Conservation (phyloP, 2,113 vertebrate genomes). For the Salvelinus sp. region DNA sequence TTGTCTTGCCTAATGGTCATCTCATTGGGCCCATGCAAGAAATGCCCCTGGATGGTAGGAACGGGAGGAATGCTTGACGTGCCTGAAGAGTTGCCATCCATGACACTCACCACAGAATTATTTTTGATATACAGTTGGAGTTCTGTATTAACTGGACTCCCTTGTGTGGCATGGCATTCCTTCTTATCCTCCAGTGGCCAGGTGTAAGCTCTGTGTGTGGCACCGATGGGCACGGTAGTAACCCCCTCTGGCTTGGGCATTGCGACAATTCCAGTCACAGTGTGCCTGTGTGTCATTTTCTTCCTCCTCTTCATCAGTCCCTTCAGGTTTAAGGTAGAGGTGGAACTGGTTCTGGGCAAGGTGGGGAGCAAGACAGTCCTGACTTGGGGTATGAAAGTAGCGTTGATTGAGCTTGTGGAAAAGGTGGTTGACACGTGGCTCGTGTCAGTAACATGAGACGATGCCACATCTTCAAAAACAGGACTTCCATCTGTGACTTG, state of each 20-base stretch:
- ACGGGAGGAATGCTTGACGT: no score
- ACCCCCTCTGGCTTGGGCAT: constrained; percentile 19
- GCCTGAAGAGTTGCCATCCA: not conserved
- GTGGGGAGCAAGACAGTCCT: constrained; percentile 25
- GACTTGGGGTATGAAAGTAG: accelerated
- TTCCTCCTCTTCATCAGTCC: constrained; percentile 42
- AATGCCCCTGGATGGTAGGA: no score
- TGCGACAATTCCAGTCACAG: constrained; percentile 59
- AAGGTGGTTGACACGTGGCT: not conserved
- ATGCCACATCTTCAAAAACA: not conserved
- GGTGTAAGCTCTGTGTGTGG: constrained; percentile 52
- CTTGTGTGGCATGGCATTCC: accelerated
- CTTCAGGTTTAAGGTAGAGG: constrained; percentile 56
- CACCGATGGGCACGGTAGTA: not conserved
- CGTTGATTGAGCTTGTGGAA: not conserved
- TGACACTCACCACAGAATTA: not conserved
- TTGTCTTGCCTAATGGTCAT: not conserved
- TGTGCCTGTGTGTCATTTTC: constrained; percentile 41
- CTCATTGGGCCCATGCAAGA: not conserved
- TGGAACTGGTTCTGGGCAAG: constrained; percentile 39
- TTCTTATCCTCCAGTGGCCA: constrained; percentile 69
- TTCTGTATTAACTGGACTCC: constrained; percentile 26
- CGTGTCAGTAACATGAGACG: not conserved
- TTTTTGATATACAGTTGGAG: constrained; percentile 61
- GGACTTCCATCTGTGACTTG: constrained; percentile 48